Evolutionary conservation across 2,113 vertebrate genomes (phyloP).

Genomic region (Cynopterus brachyotis): DNA sequence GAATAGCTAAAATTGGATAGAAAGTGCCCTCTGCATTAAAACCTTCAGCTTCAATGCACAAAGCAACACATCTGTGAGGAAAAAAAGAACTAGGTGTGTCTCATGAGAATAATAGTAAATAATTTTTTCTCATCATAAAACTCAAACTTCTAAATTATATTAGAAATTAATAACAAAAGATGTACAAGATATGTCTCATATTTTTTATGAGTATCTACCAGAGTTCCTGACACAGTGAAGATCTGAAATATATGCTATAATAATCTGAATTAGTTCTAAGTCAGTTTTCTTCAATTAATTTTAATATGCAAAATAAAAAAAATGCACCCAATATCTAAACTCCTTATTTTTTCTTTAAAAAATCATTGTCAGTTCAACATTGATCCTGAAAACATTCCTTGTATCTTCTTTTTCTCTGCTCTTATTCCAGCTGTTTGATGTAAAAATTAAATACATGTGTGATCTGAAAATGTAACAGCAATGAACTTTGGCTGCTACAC

Average conservation of each 20-base stretch:
- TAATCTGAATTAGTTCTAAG: neutral
- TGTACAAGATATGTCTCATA: neutral
- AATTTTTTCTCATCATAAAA: neutral
- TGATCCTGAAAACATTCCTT: neutral
- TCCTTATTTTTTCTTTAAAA: neutral
- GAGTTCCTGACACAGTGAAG: neutral
- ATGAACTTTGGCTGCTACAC: neutral
- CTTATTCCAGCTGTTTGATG: neutral
- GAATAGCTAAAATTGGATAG: neutral
- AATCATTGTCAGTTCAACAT: neutral
- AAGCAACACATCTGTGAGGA: neutral
- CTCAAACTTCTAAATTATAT: neutral
- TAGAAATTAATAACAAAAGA: neutral
- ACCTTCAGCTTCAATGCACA: neutral
- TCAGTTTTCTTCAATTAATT: neutral
- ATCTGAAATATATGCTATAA: neutral
- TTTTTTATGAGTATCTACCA: neutral
- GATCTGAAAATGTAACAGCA: neutral
- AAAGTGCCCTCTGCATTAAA: neutral
- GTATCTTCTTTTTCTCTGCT: neutral
- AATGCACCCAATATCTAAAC: neutral
- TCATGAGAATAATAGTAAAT: neutral
- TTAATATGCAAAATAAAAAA: neutral
- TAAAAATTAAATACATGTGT: neutral
- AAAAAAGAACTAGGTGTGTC: neutral